phyloP scores from a whole-genome alignment of 2,888 invertebrate genomes.

The Eudasyphora cyanicolor region DNA sequence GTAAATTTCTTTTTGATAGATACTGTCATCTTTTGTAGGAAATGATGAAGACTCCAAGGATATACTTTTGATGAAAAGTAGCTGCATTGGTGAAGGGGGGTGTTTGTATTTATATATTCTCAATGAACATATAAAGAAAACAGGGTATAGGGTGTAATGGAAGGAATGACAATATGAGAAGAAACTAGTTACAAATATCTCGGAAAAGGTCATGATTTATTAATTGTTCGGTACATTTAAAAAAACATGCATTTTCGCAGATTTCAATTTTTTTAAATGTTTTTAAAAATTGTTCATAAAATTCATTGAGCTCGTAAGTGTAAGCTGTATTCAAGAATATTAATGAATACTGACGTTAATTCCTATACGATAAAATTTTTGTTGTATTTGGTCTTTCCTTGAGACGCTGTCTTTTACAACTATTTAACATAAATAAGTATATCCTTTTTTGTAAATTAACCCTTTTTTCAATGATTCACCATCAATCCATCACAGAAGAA shows the following conservation, averaged over 20 bases:
- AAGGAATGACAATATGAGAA: not conserved
- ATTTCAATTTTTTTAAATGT: too few relatives aligned
- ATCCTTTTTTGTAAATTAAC: not conserved
- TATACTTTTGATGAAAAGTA: constrained; percentile 15
- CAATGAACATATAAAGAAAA: not conserved
- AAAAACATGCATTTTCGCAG: too few relatives aligned
- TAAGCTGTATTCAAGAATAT: too few relatives aligned
- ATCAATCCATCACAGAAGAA: not conserved
- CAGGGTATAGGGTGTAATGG: not conserved
- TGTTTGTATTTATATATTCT: constrained; percentile 25
- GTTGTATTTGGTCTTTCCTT: not conserved
- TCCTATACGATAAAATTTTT: too few relatives aligned
- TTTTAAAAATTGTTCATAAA: too few relatives aligned
- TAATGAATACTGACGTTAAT: too few relatives aligned
- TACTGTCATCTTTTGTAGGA: constrained; percentile 26
- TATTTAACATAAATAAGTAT: constrained; percentile 2
- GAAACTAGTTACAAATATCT: too few relatives aligned
- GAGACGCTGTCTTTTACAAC: not conserved
- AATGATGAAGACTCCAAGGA: not conserved
- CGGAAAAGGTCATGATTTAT: too few relatives aligned
- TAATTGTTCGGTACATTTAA: too few relatives aligned
- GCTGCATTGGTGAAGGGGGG: not conserved
- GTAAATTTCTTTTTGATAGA: constrained; percentile 51
- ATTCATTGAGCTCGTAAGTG: too few relatives aligned
- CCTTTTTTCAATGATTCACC: not conserved